Base-by-base conservation (phyloP, 2,797 vertebrate genomes). In the Oreochromis grahami region DNA sequence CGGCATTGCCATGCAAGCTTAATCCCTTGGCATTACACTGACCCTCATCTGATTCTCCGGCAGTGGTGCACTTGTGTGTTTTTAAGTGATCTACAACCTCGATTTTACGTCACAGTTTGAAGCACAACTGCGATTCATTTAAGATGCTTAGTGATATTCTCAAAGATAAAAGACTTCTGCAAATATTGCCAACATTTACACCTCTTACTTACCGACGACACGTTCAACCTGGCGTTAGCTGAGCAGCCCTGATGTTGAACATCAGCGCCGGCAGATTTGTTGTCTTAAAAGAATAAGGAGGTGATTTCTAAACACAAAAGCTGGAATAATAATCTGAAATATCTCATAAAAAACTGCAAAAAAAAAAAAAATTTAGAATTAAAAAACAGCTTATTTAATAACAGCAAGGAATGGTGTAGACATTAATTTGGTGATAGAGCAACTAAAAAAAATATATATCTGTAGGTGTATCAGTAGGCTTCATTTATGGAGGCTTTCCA, bases 11-110 rank as follows among this genome's bases (percentile, higher is more conserved):
- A 84, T 87, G 92, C 77, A 83, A 88, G 86, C 87, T 89, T 92
- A 94, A 94, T 94, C 91, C 87, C 50, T 60, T 88, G 86, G 93
- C 86, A 89, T 87, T 87, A 87, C 83, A 74, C 84, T 72, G 80
- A 80, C 83, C 86, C 88, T 90, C 82, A 86, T 90, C 81, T 87
- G 86, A 81, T 83, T 84, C 87, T 81, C 63, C 79, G 78, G 34
- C 17, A 5, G 19, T 56, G 38, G 74, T 80, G 87, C 63, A 72
- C 81, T 55, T 82, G 63, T 21, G 13, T 55, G 36, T n/a, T 63
- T 84, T 86, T 80, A 84, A 81, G 80, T 36, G 13, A 77, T 84
- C 51, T 81, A 38, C 45, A 70, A 80, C 32, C 13, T 34, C 38
- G 19, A 13, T 11, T 77, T 78, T n/a, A 53, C 56, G 58, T 43